Conservation (phyloP, 23 tunicate genomes). For the Styela clava region DNA sequence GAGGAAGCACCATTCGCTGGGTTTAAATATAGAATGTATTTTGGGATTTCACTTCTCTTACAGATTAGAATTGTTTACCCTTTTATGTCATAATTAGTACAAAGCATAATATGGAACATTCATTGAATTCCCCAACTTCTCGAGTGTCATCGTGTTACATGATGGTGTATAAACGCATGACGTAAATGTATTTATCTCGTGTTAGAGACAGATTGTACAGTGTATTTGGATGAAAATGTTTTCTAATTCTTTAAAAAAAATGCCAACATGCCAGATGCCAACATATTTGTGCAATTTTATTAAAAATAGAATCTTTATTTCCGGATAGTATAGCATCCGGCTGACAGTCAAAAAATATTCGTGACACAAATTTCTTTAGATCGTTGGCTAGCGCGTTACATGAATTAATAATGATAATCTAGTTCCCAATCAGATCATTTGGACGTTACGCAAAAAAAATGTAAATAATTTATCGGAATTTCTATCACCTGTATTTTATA, state of each 20-base stretch:
- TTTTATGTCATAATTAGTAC: not conserved
- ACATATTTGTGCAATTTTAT: too few species aligned
- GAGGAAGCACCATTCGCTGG: too few species aligned
- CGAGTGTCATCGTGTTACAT: not conserved
- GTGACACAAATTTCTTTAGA: not conserved
- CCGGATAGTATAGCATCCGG: not conserved
- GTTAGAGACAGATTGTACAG: too few species aligned
- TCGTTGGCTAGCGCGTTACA: not conserved
- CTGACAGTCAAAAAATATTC: not conserved
- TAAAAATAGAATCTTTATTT: too few species aligned
- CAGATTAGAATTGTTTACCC: not conserved
- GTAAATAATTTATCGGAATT: not conserved
- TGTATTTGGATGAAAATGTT: too few species aligned
- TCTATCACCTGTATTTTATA: not conserved
- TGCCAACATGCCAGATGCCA: too few species aligned
- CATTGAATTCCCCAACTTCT: not conserved
- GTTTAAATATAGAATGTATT: not conserved
- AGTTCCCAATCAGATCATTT: not conserved
- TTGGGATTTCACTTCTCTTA: too few species aligned
- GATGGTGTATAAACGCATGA: not conserved
- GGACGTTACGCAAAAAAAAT: not conserved
- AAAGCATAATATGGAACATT: not conserved
- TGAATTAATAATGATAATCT: not conserved
- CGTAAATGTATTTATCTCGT: not conserved
- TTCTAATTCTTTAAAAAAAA: too few species aligned